Percentiles rank a stretch among this genome's conserved stretches.
These are phyloP conservation scores for Salvelinus alpinus DNA, from an alignment of 2,113 vertebrate species.

Conservation along the genomic window DNA sequence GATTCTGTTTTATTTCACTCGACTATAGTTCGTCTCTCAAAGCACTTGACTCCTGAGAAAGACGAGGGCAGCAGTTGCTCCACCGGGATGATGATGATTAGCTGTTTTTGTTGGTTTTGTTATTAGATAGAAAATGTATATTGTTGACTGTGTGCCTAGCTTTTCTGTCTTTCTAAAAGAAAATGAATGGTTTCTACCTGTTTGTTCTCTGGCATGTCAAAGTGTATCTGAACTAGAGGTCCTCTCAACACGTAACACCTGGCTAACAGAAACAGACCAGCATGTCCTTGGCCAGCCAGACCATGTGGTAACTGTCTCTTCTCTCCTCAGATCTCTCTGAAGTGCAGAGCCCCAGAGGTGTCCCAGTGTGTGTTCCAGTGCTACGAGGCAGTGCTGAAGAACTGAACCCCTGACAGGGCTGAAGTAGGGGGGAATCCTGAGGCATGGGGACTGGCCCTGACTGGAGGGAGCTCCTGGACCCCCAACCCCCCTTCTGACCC, in stretches of 20 bases:
- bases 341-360: conserved; percentile 91
- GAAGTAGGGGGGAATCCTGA: background rate
- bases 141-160: background rate
- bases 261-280: background rate
- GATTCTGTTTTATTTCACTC: background rate
- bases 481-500: background rate
- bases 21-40: background rate
- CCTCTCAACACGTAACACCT: background rate
- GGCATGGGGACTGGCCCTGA: conserved; percentile 2
- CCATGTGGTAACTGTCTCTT: background rate
- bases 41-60: background rate
- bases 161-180: background rate
- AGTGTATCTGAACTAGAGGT: background rate
- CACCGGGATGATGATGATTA: no score
- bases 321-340: conserved; percentile 84
- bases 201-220: background rate
- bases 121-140: background rate
- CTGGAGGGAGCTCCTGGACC: conserved; percentile 21
- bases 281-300: background rate
- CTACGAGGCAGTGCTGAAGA: conserved; percentile 91
- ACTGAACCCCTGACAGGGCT: conserved; percentile 70
- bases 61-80: background rate
- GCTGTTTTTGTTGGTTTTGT: no score
- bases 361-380: conserved; percentile 89
- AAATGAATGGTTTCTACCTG: background rate